Base-by-base conservation (phyloP, 2,797 vertebrate species). In the Cephalopachus bancanus region DNA sequence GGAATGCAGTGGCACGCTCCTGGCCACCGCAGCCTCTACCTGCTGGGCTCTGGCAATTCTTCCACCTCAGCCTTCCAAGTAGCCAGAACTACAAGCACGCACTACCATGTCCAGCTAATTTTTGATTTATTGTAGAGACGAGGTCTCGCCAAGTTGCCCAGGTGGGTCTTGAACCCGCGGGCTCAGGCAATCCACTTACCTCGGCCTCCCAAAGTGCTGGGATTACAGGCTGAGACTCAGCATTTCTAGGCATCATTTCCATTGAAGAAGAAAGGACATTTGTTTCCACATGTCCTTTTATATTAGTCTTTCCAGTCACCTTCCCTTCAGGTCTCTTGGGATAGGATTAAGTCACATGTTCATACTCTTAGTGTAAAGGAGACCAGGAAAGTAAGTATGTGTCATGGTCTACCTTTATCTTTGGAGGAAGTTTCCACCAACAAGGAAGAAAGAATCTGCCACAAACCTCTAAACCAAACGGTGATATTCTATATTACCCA, bases 241-340 rank as follows among this genome's bases (percentile, higher is more conserved):
- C 69, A 49, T 79, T 96, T 93, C 94, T 89, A 62, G n/a, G 79
- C 51, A 44, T 14, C 1, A 10, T 19, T 91, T 90, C 76, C 17
- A 59, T 20, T 33, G 55, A 44, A 72, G 53, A 91, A 59, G 28
- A 96, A 80, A 53, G 33, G 59, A 44, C 67, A 26, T 91, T 86
- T 79, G 26, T 86, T 79, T 75, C 57, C 84, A 53, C 0, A 1
- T 33, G 26, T 81, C 28, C 79, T 49, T 74, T 94, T 92, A n/a
- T 30, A 55, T n/a, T 64, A 71, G 83, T 28, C 30, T 85, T 94
- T 49, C 60, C 20, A 65, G 55, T 85, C 0, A 1, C 15, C 59
- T 76, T 76, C 16, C 37, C 10, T 72, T n/a, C 12, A 75, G 80
- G 28, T 72, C 37, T 84, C 30, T 65, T 76, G 53, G 81, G 65